Evolutionary conservation across 2,113 vertebrate species (phyloP), one percentile per base, ranked within the genome.

Genomic region (Calonectris borealis): DNA sequence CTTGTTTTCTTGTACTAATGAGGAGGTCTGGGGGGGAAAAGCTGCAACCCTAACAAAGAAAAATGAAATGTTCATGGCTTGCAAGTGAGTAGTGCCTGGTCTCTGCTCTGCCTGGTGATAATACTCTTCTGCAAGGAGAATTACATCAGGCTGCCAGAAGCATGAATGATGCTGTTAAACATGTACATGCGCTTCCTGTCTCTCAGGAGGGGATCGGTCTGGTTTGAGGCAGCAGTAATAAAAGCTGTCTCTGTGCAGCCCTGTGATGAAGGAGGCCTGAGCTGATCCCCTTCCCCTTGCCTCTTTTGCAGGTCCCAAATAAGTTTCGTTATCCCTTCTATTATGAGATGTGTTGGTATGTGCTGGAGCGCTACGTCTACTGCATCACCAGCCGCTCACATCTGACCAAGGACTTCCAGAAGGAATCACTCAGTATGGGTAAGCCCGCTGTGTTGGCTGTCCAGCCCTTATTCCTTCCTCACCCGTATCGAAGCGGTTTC

Each of bases 321-420:
- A 99, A 99, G 97, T 99, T 99, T 79, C 99, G 99, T 71, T 99
- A 99, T 64, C 99, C 99, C 4, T 99, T 99, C 96, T 99, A 99
- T 93, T 99, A 99, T 7, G 99, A 99, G 98, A 99, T 99, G 99
- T 99, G 99, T 86, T 99, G 99, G 99, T 99, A 99, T 5, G 99
- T 99, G 94, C 97, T 99, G 97, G 99, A 99, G 95, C 98, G 99
- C 73, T 99, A 99, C 11, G 98, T 99, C 61, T 99, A 99, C 98
- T 99, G 99, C 96, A 98, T 99, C 97, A 99, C 99, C 83, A 99
- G 98, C 94, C 97, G 97, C 77, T 99, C 99, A 8, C 99, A 99
- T 91, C 98, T 99, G 69, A 99, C 99, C 32, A 99, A 99, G 78
- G 99, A 99, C 93, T 99, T 99, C 97, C 99, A 99, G 96, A 99